Base-by-base conservation (phyloP, 2,797 vertebrate genomes). In the Thripadectes ignobilis region DNA sequence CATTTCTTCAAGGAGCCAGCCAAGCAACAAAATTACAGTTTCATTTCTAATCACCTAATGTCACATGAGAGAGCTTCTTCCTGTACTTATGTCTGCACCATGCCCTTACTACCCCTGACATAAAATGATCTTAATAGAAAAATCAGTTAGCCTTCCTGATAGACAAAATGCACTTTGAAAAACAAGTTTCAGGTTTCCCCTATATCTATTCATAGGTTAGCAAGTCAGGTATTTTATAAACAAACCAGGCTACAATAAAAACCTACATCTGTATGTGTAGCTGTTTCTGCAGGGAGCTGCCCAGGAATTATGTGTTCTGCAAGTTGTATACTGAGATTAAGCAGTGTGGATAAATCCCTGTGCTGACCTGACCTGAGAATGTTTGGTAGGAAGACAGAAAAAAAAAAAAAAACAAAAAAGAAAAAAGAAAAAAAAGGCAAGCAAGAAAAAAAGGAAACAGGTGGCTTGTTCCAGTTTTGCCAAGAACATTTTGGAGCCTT, bases 401-500 rank as follows among this genome's bases (percentile, higher is more conserved):
- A 6, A 9, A 39, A 39, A 63, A 39, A 29, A 34, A 13, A 32
- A n/a, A n/a, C n/a, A 11, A 34, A 19, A 27, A 23, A 15, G 11
- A 51, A 24, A 29, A 34, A 13, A 32, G 10, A 34, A 20, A 27
- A 23, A 16, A 13, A 51, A 24, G 10, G 10, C 43, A n/a, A 65
- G 41, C 12, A 39, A 54, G 4, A 17, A 68, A 81, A 81, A 86
- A 89, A 52, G 17, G 36, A 77, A 94, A 66, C 87, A 91, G 87
- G 95, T 92, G 93, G 87, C 73, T 93, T 86, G 34, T 73, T 92
- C 51, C 43, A 69, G 46, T 36, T 62, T 45, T 92, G 82, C 85
- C 91, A 92, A 88, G 95, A 95, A 92, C 79, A 69, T 85, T 94
- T 91, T 83, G 69, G 85, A 87, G 48, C 43, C 76, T 94, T 88